Conservation (phyloP, 2,797 vertebrate genomes). For the Cetoscarus ocellatus region DNA sequence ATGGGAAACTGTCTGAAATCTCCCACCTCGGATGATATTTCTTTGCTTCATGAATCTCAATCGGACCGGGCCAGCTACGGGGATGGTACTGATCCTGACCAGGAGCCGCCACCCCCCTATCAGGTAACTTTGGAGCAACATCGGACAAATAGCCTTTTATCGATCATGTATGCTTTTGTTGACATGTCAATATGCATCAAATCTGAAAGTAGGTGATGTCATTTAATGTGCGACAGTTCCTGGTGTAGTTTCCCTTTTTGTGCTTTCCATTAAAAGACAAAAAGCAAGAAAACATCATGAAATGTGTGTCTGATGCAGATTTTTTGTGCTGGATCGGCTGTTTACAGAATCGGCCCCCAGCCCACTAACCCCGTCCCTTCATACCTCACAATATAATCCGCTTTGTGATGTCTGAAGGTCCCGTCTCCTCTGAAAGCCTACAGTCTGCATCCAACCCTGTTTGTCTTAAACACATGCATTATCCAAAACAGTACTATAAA, state of each 20-base stretch:
- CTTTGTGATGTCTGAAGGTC: slow-evolving; percentile 70
- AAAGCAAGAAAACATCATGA: background rate
- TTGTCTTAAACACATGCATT: no score
- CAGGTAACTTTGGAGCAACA: slow-evolving; percentile 85
- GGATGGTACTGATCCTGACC: slow-evolving; percentile 92
- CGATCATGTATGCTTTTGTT: background rate
- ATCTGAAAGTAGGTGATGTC: background rate
- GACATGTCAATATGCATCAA: background rate
- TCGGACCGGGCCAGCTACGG: slow-evolving; percentile 96
- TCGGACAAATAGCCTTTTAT: background rate
- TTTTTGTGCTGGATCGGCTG: slow-evolving; percentile 33
- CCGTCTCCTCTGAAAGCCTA: slow-evolving; percentile 16
- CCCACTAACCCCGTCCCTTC: slow-evolving; percentile 54
- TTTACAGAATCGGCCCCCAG: slow-evolving; percentile 34
- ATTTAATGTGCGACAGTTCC: background rate
- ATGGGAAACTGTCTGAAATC: slow-evolving; percentile 99
- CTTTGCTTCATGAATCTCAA: slow-evolving; percentile 96
- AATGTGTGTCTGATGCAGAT: background rate
- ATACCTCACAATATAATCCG: slow-evolving; percentile 69
- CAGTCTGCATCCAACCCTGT: background rate
- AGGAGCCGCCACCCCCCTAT: slow-evolving; percentile 97
- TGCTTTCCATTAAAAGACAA: background rate
- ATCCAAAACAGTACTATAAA: no score
- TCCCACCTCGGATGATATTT: slow-evolving; percentile 98
- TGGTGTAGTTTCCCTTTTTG: background rate